Evolutionary conservation across 1,140 invertebrate species (phyloP).

Genomic region (Frieseomelitta varia): DNA sequence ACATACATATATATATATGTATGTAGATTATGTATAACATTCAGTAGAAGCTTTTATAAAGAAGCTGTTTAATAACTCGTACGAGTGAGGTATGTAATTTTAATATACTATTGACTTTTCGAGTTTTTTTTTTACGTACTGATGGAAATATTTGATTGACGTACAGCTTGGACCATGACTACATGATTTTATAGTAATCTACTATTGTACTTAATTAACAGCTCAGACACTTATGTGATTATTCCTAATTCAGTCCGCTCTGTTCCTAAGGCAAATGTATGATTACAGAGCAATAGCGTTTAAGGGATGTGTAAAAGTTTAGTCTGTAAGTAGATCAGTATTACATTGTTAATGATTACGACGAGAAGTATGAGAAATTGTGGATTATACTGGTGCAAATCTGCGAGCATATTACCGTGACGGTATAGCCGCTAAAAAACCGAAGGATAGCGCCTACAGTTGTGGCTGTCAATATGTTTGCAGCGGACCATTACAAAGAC

Average conservation of each 20-base stretch:
- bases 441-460: conserved; percentile 79
- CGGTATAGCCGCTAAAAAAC: conserved; percentile 70
- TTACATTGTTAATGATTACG: conserved; percentile 41
- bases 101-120: conserved; percentile 12
- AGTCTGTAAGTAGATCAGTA: conserved; percentile 64
- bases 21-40: not conserved
- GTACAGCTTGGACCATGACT: conserved; percentile 35
- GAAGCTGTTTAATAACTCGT: conserved; percentile 24
- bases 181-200: conserved; percentile 30
- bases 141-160: conserved; percentile 39
- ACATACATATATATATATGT: not conserved
- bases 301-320: conserved; percentile 67
- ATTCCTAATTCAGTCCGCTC: conserved; percentile 56
- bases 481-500: conserved; percentile 82
- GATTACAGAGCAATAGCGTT: conserved; percentile 61
- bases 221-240: conserved; percentile 48
- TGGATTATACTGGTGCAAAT: conserved; percentile 60
- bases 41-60: not conserved
- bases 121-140: conserved; percentile 20
- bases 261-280: conserved; percentile 51
- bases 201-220: conserved; percentile 42
- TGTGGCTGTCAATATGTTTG: conserved; percentile 82
- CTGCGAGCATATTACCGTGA: conserved; percentile 69
- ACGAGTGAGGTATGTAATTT: conserved; percentile 45
- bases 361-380: conserved; percentile 42